Conservation (phyloP, 2,113 vertebrate species). For the Riparia riparia region DNA sequence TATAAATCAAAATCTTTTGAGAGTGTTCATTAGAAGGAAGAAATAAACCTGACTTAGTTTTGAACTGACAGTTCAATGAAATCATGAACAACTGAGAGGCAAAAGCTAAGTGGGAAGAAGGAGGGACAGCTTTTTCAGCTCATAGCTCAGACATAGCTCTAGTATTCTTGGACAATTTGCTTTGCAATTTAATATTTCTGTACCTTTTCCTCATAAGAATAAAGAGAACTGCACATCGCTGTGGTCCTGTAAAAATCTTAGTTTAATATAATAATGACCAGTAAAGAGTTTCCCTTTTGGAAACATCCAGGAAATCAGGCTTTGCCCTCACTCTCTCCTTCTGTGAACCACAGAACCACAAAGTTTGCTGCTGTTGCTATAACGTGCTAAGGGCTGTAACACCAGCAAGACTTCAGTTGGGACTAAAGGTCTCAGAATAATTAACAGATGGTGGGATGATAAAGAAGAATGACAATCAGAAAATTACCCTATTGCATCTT, state of each 20-base stretch:
- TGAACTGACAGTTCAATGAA: background rate
- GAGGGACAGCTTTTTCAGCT: background rate
- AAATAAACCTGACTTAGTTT: background rate
- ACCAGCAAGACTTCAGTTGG: background rate
- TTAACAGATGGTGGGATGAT: background rate
- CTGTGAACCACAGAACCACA: rapidly evolving
- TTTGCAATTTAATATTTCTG: background rate
- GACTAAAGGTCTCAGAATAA: background rate
- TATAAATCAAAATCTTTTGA: background rate
- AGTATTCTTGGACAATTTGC: background rate
- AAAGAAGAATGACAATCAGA: background rate
- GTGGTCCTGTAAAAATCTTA: background rate
- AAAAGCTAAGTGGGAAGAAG: background rate
- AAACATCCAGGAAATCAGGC: background rate
- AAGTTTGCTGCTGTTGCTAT: background rate
- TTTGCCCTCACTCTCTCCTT: background rate
- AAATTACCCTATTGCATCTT: background rate
- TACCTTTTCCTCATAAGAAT: background rate
- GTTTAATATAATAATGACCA: background rate
- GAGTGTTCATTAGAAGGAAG: background rate
- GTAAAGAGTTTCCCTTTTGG: background rate
- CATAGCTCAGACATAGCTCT: background rate
- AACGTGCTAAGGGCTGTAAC: background rate
- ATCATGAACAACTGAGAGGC: background rate
- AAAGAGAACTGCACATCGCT: background rate